phyloP scores from a whole-genome alignment of 2,113 vertebrate genomes.

The Paracanthobrama guichenoti region DNA sequence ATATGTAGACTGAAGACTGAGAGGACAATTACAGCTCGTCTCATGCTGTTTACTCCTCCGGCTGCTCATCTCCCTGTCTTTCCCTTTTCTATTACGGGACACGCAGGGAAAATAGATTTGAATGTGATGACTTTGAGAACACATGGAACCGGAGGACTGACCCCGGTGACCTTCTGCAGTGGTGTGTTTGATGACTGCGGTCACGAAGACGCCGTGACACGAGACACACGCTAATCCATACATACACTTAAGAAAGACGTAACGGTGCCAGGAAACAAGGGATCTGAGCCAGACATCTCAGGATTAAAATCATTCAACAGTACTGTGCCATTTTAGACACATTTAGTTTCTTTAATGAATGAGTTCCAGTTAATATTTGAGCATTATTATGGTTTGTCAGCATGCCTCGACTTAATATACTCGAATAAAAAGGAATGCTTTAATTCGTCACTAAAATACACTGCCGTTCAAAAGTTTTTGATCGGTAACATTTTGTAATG shows the following conservation, averaged over 20 bases:
- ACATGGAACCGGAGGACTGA: not conserved
- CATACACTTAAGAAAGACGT: not conserved
- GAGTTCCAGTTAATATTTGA: too few relatives aligned
- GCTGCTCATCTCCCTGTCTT: not conserved
- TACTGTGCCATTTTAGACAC: not conserved
- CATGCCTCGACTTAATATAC: not conserved
- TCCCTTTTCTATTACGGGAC: not conserved
- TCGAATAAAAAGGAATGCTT: not conserved
- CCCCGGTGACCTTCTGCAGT: not conserved
- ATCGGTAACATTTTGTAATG: too few relatives aligned
- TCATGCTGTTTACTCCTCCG: not conserved
- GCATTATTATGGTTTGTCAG: not conserved
- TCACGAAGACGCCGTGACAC: not conserved
- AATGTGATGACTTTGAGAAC: slow-evolving; percentile 10
- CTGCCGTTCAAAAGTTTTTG: too few relatives aligned
- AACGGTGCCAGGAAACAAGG: not conserved
- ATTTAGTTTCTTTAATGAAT: too few relatives aligned
- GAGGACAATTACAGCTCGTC: not conserved
- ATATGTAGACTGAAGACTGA: not conserved
- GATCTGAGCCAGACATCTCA: not conserved
- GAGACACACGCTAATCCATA: not conserved
- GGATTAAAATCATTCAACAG: not conserved
- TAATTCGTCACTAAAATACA: not conserved
- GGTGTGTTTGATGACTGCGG: not conserved
- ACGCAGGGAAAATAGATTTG: not conserved